Percentiles rank a stretch among this genome's conserved stretches.
Conservation (phyloP, 2,113 vertebrate species). For the Isurus oxyrinchus region DNA sequence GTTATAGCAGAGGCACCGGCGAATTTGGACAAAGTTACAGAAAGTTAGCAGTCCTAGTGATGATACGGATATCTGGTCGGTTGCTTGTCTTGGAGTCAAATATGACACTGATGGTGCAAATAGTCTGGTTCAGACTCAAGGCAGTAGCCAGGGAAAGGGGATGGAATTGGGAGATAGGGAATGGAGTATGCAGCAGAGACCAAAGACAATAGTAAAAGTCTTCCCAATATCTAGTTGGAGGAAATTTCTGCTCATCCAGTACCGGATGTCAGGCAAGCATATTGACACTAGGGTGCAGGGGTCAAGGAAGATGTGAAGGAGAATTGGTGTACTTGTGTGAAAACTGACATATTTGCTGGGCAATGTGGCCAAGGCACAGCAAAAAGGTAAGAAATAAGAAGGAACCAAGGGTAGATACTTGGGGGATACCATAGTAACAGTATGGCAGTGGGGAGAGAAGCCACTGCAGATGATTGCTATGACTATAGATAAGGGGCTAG, state of each 20-base stretch:
- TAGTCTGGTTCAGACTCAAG: not conserved
- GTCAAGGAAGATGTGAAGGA: not conserved
- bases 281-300: not conserved
- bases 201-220: not conserved
- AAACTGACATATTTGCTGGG: not conserved
- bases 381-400: not conserved
- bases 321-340: not conserved
- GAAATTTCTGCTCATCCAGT: not conserved
- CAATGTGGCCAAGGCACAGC: not conserved
- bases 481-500: not conserved
- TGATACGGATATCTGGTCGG: not conserved
- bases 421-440: not conserved
- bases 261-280: not conserved
- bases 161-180: not conserved
- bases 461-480: not conserved
- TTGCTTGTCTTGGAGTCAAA: not conserved
- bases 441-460: not conserved
- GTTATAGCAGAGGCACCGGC: not conserved
- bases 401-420: not conserved
- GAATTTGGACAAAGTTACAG: not conserved
- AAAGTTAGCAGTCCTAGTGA: not conserved
- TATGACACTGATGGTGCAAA: not conserved
- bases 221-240: not conserved
- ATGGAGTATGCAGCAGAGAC: not conserved
- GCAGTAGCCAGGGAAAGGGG: not conserved